Base-by-base conservation (phyloP, 2,113 vertebrate genomes). In the Odobenus rosmarus region DNA sequence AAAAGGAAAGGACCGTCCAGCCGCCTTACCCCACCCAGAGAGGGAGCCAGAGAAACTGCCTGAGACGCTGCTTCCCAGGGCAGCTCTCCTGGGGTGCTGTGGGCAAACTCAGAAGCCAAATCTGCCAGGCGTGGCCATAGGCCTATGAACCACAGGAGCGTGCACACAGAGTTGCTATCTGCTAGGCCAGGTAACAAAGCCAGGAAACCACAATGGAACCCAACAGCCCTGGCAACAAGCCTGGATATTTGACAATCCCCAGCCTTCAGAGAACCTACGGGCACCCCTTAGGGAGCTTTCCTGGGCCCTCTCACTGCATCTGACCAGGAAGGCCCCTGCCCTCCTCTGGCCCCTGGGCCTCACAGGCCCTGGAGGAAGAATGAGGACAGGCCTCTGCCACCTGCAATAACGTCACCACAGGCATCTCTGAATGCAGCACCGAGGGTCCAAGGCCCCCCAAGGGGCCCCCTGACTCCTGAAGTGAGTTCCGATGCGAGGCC, bases 21-120 rank as follows among this genome's bases (percentile, higher is more conserved):
- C 42, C 42, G 61, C 53, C n/a, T 55, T 19, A 62, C 31, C 59
- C 53, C 0, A 0, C n/a, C 21, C 59, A 80, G n/a, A 67, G 62
- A 21, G 23, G 72, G 11, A 80, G 55, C 55, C 61, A 39, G 46
- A 72, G 49, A 71, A 62, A 59, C 16, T 1, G 10, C 64, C 26
- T 13, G 5, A 0, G 3, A 26, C 26, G 16, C 53, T 21, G 13
- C 42, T n/a, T 42, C 51, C 11, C 0, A 2, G 49, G 5, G 42
- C 57, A 64, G 85, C 72, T 93, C 72, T 81, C 12, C 4, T 5
- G 5, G 28, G 39, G 39, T 46, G n/a, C 42, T 59, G 33, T 0
- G 6, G 53, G 53, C 15, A 11, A 51, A 67, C 19, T 72, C 55
- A 51, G 24, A 88, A 90, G 77, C 18, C 87, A 95, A 21, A 67